Percentiles rank a stretch among this genome's conserved stretches.
Evolutionary conservation across 2,888 invertebrate species (phyloP).

Genomic region (Cancer borealis): DNA sequence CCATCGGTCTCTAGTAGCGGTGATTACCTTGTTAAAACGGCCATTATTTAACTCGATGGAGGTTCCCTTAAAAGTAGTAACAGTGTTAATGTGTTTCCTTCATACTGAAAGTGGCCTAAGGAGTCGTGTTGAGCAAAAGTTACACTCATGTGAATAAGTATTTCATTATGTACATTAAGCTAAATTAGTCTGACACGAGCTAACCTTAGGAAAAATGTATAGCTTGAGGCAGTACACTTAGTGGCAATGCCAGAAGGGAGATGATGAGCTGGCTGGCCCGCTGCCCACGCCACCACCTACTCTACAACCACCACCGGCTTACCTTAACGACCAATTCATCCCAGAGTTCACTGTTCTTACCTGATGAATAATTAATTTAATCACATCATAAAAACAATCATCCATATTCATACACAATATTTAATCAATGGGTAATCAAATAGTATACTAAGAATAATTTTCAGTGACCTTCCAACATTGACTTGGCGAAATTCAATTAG

Average conservation of each 20-base stretch:
- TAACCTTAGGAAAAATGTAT: neutral
- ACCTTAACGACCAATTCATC: neutral
- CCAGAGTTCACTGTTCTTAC: neutral
- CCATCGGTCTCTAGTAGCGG: neutral
- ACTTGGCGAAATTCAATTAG: neutral
- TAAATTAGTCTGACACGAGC: conserved; percentile 8
- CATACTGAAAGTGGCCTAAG: neutral
- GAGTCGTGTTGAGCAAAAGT: neutral
- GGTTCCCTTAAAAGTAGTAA: neutral
- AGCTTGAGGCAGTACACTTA: neutral
- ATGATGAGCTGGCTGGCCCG: neutral
- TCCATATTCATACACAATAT: conserved; percentile 5
- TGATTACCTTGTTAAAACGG: neutral
- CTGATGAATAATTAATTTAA: neutral
- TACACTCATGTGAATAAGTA: neutral
- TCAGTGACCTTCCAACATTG: neutral
- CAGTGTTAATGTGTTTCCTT: neutral
- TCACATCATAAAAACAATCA: neutral
- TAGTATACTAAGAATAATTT: neutral
- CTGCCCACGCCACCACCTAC: neutral
- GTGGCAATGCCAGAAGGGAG: neutral
- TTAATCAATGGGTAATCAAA: neutral
- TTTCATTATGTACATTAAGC: neutral
- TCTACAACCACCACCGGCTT: neutral
- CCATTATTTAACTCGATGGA: neutral